Evolutionary conservation across 2,797 vertebrate species (phyloP).

Genomic region (Odontamblyopus rebecca): DNA sequence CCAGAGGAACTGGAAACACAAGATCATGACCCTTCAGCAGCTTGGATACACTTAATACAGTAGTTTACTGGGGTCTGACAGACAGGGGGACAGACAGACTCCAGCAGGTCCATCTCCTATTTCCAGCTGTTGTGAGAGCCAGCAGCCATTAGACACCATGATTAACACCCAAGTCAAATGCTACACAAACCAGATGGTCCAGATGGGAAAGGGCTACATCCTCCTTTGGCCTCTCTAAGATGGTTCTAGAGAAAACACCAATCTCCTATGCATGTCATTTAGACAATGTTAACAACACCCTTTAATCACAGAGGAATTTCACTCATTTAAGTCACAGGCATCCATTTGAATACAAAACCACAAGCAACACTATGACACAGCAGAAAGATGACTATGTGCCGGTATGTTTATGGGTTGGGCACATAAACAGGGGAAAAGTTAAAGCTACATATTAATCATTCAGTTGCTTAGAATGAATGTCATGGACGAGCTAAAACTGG

Average conservation of each 20-base stretch:
- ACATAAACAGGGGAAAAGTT: conserved; percentile 26
- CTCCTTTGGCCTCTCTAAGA: conserved; percentile 9
- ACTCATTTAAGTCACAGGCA: conserved; percentile 16
- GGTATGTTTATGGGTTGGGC: conserved; percentile 19
- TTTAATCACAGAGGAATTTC: conserved; percentile 13
- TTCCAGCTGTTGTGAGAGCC: conserved; percentile 58
- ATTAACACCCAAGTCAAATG: conserved; percentile 59
- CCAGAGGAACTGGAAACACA: conserved; percentile 6
- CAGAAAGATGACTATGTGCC: conserved; percentile 11
- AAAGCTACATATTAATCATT: neutral
- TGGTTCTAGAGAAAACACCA: conserved; percentile 1
- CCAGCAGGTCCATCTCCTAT: conserved; percentile 47
- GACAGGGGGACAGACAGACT: conserved; percentile 41
- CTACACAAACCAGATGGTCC: conserved; percentile 66
- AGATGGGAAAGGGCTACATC: conserved; percentile 42
- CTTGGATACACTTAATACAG: conserved; percentile 33
- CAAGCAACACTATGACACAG: conserved; percentile 35
- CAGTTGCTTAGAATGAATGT: conserved; percentile 10
- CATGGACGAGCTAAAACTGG: conserved; percentile 24
- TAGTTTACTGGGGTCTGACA: conserved; percentile 16
- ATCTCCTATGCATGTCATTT: conserved; percentile 6
- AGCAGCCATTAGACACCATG: conserved; percentile 36
- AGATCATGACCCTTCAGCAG: conserved; percentile 50
- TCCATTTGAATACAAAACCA: conserved; percentile 14
- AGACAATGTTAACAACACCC: conserved; percentile 29